Base-by-base conservation (phyloP, 2,113 vertebrate genomes). In the Elaphurus davidianus region DNA sequence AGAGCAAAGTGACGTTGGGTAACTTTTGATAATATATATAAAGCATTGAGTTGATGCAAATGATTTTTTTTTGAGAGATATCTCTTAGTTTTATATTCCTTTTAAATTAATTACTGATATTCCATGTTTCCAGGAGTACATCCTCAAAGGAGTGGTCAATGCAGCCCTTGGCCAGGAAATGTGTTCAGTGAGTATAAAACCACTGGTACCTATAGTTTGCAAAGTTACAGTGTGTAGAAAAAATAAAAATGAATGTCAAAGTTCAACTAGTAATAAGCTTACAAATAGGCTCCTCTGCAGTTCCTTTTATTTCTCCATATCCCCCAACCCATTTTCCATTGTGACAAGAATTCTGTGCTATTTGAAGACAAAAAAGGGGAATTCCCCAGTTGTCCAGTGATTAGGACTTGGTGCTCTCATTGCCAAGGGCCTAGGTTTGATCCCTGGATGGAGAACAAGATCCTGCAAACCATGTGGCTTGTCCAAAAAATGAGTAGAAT, bases 111-210 rank as follows among this genome's bases (percentile, higher is more conserved):
- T 87, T 52, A 55, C 7, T 78, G 4, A 93, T 82, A 47, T 85
- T 95, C 15, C n/a, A 3, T 71, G 16, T 91, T 93, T 89, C 16
- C 92, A 99, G 99, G 99, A 99, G 91, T 99, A 99, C 76, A 99
- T 99, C 93, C 99, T 99, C 95, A 99, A 99, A 98, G 99, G 99
- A 85, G 99, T 99, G 83, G 99, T 99, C 84, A 99, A 99, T 97
- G 99, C 99, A 50, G 99, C 99, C 9, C 97, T 99, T 45, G 99
- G 99, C 96, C 99, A 99, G 98, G 99, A 99, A 98, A 99, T 99
- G 88, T 99, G 99, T 97, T 99, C 99, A 6, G 99, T 99, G 97
- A 99, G 99, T 99, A 97, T 95, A 97, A 64, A 40, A 52, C 6
- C 1, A 79, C 27, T 91, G 4, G 13, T 98, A 50, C 91, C 30